These are phyloP conservation scores for Medauroidea extradentata DNA, from an alignment of 1,140 invertebrate species.

Conservation along the genomic window DNA sequence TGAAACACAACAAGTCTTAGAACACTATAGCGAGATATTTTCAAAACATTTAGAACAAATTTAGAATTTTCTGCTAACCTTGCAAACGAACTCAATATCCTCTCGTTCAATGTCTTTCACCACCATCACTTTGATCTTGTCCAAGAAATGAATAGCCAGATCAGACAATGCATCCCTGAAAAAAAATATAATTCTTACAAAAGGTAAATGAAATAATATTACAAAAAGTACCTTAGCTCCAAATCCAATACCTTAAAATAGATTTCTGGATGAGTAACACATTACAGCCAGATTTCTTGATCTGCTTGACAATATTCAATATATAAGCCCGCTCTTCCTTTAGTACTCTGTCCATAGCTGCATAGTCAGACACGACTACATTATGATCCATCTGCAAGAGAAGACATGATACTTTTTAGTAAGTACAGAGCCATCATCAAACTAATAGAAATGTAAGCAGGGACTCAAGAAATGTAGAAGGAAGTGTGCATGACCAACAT, in stretches of 20 bases:
- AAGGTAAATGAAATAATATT: slow-evolving; percentile 22
- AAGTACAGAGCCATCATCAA: too few species aligned
- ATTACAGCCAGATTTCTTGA: slow-evolving; percentile 98
- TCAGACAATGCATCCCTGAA: slow-evolving; percentile 91
- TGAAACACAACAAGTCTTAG: too few species aligned
- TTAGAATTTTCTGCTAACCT: too few species aligned
- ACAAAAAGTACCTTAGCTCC: not conserved
- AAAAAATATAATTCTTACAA: slow-evolving; percentile 24
- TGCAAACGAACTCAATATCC: slow-evolving; percentile 96
- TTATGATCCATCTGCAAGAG: slow-evolving; percentile 92
- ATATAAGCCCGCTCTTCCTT: slow-evolving; percentile 98
- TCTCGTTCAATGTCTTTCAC: slow-evolving; percentile 97
- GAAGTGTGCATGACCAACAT: too few species aligned
- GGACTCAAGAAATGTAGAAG: too few species aligned
- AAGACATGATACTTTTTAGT: not conserved
- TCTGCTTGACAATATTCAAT: slow-evolving; percentile 97
- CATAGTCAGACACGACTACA: slow-evolving; percentile 96
- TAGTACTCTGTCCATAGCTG: slow-evolving; percentile 98
- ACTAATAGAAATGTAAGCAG: too few species aligned
- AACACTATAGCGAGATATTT: too few species aligned
- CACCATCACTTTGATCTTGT: slow-evolving; percentile 99
- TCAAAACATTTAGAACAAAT: too few species aligned
- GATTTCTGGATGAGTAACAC: slow-evolving; percentile 98
- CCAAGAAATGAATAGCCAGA: slow-evolving; percentile 94
- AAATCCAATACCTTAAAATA: slow-evolving; percentile 70